These are phyloP conservation scores for Xiphophorus hellerii DNA, from an alignment of 2,113 vertebrate genomes.

Conservation along the genomic window DNA sequence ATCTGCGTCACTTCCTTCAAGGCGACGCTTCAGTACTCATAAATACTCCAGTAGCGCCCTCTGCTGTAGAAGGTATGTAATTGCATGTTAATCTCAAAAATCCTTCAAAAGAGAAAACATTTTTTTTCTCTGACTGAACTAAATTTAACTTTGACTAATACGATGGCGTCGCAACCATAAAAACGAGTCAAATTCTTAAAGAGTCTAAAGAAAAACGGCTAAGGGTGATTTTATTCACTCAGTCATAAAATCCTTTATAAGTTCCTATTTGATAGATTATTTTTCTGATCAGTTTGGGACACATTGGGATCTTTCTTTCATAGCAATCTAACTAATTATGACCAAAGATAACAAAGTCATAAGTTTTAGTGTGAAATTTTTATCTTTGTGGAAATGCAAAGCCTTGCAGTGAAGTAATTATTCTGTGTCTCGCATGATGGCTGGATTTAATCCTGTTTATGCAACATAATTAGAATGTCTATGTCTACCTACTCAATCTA, in stretches of 20 bases:
- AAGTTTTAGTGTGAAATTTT: no score
- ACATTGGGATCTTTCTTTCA: no score
- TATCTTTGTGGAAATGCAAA: no score
- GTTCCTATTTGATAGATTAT: no score
- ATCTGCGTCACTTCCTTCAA: neutral
- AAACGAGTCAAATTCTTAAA: neutral
- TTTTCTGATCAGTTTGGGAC: no score
- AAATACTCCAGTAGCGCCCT: conserved; percentile 21
- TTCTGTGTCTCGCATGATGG: neutral
- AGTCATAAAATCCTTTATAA: neutral
- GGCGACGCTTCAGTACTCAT: neutral
- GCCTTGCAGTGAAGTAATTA: no score
- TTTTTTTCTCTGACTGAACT: neutral
- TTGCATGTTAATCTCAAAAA: neutral
- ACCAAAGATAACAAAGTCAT: no score
- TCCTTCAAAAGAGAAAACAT: neutral
- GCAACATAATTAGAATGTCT: neutral
- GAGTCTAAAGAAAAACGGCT: neutral
- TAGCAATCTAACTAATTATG: no score
- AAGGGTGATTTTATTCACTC: neutral
- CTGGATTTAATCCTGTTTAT: neutral
- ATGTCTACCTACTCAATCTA: no score
- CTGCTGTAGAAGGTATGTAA: conserved; percentile 11
- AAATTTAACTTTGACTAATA: neutral
- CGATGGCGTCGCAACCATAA: neutral